Evolutionary conservation across 2,797 vertebrate genomes (phyloP), one percentile per base, ranked within the genome.

Genomic region (Phrynocephalus guinanensis): DNA sequence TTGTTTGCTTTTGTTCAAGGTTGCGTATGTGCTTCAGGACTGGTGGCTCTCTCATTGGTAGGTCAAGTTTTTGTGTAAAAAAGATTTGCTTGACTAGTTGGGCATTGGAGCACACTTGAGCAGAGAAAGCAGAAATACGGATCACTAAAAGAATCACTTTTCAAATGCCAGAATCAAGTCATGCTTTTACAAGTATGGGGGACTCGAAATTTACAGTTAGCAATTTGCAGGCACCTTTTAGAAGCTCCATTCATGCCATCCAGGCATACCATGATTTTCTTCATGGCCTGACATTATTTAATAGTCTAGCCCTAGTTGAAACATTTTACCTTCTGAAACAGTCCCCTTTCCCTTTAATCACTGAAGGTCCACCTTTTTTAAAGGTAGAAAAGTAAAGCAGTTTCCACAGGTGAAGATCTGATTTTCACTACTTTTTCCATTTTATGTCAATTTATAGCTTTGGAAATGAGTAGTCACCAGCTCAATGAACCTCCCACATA

Each of bases 11-110:
- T 84, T 94, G 48, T 85, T 93, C 2, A 89, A 99, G 99, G 94
- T 95, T 18, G 86, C 97, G 3, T 99, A 97, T 87, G 93, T 99
- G 83, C 92, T 99, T 82, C 98, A 99, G 91, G 99, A 99, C 92
- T 99, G 98, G 99, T 99, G 99, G 98, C 97, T 99, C 93, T 98
- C 98, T 6, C 96, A 98, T 91, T 99, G 98, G 99, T 99, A 92
- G 96, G 97, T 95, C 90, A 30, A 91, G 85, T 20, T 4, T 52
- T 85, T 88, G 84, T 63, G 56, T 3, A 50, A n/a, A 72, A 79
- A 83, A 48, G 9, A 56, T 78, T n/a, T 60, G 38, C 38, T 56
- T n/a, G 0, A 10, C 80, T 5, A 63, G 16, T 66, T 79, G 60
- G 22, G 75, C n/a, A 81, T 26, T 22, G 2, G 6, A 0, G 26